phyloP scores from a whole-genome alignment of 2,113 vertebrate genomes.

The Pituophis catenifer region DNA sequence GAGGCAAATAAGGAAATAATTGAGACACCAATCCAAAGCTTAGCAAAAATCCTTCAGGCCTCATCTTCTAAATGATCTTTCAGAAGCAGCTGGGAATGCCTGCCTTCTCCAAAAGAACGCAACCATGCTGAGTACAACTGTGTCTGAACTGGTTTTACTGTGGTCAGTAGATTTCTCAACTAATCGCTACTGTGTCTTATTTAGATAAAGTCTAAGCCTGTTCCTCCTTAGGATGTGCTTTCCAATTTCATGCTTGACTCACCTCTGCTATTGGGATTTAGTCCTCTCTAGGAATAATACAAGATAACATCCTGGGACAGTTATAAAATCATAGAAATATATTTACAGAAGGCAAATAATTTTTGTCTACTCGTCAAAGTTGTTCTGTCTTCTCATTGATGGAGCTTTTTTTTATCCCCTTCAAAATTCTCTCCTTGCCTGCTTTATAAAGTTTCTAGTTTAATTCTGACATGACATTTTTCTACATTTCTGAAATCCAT shows the following conservation, averaged over 20 bases:
- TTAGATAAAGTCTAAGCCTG: background rate
- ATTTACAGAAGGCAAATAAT: background rate
- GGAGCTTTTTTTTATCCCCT: background rate
- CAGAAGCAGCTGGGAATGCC: background rate
- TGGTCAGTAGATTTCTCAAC: background rate
- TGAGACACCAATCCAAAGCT: background rate
- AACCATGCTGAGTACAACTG: background rate
- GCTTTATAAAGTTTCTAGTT: background rate
- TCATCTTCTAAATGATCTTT: background rate
- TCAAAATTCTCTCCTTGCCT: background rate
- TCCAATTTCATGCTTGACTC: background rate
- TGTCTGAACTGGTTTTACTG: background rate
- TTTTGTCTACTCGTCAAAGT: background rate
- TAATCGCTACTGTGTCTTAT: background rate
- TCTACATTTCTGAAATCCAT: background rate
- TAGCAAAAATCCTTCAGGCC: background rate
- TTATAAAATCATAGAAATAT: background rate
- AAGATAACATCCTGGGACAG: background rate
- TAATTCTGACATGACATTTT: background rate
- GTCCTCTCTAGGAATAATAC: background rate
- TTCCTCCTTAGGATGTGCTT: background rate
- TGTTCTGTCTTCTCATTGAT: background rate
- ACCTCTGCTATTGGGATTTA: background rate
- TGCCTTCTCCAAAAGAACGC: background rate
- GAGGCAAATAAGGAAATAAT: background rate